Base-by-base conservation (phyloP, 2,797 vertebrate species). In the Falco berigora region DNA sequence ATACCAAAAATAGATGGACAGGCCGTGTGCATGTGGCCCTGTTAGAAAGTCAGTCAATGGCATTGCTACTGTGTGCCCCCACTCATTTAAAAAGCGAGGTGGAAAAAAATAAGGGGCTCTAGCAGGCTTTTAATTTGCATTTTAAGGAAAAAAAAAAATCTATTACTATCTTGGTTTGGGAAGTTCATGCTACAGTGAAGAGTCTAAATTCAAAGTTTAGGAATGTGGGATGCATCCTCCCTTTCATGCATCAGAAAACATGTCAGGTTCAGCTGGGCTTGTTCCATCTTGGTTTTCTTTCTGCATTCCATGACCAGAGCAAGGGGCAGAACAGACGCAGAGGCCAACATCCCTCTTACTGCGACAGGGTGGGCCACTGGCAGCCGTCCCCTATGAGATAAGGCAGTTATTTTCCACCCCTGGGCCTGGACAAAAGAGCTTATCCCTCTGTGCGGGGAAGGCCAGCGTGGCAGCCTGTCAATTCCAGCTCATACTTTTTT, bases 381-480 rank as follows among this genome's bases (percentile, higher is more conserved):
- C 74, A 24, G 3, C 27, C 2, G 0, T 5, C 32, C 34, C 4
- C 8, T 4, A 1, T 5, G 24, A 38, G 81, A 14, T 27, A 46
- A 23, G 17, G 58, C 50, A 30, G 46, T 44, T 3, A 3, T 47
- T 49, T 25, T 20, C 30, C 52, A 53, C 3, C 25, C 62, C 14
- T 4, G 15, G 69, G 44, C 47, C 42, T 19, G 10, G 22, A 3
- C 1, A 2, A 27, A 28, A 36, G 42, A 15, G 21, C n/a, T 32
- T 4, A 4, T 22, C 63, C 18, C 50, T 32, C n/a, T 47, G 16
- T 1, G 4, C 16, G 19, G 61, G 40, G 1, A 40, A 6, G 32
- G 52, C 30, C 30, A 4, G 25, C 2, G 34, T 17, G 59, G 28
- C 62, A 69, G 49, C 56, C 28, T 3, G 15, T n/a, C 50, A n/a